Conservation (phyloP, 2,113 vertebrate species). For the Micronycteris hirsuta region DNA sequence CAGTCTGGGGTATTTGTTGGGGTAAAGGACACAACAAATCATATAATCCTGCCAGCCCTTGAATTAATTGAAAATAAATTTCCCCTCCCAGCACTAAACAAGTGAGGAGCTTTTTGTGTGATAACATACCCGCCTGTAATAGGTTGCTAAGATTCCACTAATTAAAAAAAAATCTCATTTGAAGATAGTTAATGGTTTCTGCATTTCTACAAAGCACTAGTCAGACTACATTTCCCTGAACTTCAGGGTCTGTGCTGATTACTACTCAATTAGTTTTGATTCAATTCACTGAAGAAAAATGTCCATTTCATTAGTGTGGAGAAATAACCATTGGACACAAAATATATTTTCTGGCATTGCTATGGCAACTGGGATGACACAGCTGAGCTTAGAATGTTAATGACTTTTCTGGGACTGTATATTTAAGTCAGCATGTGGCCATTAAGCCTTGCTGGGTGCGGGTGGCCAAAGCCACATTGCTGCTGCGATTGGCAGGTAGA, state of each 20-base stretch:
- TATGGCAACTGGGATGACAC: constrained; percentile 70
- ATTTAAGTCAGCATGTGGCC: not conserved
- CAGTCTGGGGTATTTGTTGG: constrained; percentile 25
- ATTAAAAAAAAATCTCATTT: constrained; percentile 81
- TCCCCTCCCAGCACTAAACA: constrained; percentile 69
- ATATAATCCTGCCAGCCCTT: constrained; percentile 40
- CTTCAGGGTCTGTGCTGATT: constrained; percentile 76
- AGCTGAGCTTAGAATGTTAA: constrained; percentile 58
- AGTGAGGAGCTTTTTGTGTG: constrained; percentile 66
- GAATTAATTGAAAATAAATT: constrained; percentile 72
- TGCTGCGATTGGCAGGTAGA: not conserved
- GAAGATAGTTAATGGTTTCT: constrained; percentile 79
- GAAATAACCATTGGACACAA: constrained; percentile 75
- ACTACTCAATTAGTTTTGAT: constrained; percentile 81
- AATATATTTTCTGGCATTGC: constrained; percentile 65
- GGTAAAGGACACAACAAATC: constrained; percentile 22
- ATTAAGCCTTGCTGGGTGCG: constrained; percentile 12
- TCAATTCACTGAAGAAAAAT: constrained; percentile 81
- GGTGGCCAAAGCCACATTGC: not conserved
- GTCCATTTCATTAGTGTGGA: constrained; percentile 75
- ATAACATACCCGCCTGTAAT: constrained; percentile 70
- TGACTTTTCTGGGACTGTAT: constrained; percentile 52
- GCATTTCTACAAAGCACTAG: constrained; percentile 76
- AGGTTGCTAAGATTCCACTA: constrained; percentile 79
- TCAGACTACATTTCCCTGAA: constrained; percentile 77